phyloP scores from a whole-genome alignment of 2,888 invertebrate species.

The Antheraea assamensis region DNA sequence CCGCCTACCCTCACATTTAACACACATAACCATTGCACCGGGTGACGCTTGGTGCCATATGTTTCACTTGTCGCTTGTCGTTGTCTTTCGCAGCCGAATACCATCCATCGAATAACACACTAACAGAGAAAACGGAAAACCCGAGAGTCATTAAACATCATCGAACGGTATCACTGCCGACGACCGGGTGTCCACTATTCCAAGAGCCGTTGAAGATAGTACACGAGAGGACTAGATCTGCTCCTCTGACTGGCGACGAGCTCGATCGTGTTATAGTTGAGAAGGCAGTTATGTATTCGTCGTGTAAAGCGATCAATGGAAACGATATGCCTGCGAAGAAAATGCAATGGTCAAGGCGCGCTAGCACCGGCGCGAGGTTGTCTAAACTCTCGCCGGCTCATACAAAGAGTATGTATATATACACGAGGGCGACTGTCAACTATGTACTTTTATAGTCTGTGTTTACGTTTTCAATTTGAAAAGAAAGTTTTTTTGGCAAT shows the following conservation, averaged over 20 bases:
- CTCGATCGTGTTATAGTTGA: constrained; percentile 60
- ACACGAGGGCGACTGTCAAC: constrained; percentile 34
- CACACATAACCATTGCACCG: constrained; percentile 56
- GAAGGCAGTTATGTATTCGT: constrained; percentile 57
- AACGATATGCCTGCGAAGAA: constrained; percentile 53
- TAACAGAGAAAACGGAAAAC: constrained; percentile 65
- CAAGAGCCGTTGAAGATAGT: constrained; percentile 67
- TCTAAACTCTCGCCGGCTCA: constrained; percentile 75
- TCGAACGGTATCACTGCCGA: constrained; percentile 69
- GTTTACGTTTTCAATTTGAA: neutral
- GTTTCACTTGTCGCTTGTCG: constrained; percentile 76
- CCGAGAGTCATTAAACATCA: constrained; percentile 64
- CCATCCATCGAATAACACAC: constrained; percentile 74
- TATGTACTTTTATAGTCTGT: constrained; percentile 21
- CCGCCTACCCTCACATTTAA: constrained; percentile 41
- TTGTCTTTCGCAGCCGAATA: constrained; percentile 75
- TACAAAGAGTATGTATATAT: constrained; percentile 74
- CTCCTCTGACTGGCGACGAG: constrained; percentile 84
- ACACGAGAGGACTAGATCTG: constrained; percentile 87
- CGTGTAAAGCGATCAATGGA: constrained; percentile 67
- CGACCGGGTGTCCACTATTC: constrained; percentile 62
- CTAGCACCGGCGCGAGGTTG: constrained; percentile 72
- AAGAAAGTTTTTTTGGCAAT: neutral
- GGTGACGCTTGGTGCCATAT: constrained; percentile 69
- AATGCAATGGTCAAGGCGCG: constrained; percentile 65